Evolutionary conservation across 2,888 invertebrate species (phyloP).

Genomic region (Cyclophora albipunctata): DNA sequence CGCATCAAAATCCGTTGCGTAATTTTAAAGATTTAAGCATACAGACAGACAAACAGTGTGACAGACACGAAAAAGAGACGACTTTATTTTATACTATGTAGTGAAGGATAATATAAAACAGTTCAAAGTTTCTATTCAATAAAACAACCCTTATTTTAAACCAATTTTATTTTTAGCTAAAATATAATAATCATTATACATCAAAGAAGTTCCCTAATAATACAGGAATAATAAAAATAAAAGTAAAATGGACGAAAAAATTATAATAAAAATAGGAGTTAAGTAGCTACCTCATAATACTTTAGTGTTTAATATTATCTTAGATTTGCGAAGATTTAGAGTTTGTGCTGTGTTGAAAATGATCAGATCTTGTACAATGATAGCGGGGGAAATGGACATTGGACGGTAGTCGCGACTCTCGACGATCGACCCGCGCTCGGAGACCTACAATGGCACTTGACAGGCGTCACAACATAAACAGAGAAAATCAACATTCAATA

Average conservation of each 20-base stretch:
- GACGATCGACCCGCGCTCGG: too few relatives aligned
- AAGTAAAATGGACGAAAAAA: conserved; percentile 22
- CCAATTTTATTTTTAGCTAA: conserved; percentile 76
- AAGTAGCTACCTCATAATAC: conserved; percentile 57
- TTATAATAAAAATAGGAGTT: conserved; percentile 26
- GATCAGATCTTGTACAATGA: conserved; percentile 43
- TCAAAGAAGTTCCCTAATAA: conserved; percentile 70
- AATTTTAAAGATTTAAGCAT: too few relatives aligned
- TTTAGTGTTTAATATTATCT: conserved; percentile 24
- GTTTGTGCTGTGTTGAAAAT: conserved; percentile 33
- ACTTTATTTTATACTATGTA: too few relatives aligned
- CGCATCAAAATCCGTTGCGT: too few relatives aligned
- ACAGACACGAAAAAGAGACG: too few relatives aligned
- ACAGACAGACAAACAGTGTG: too few relatives aligned
- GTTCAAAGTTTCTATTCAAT: conserved; percentile 1
- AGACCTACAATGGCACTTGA: conserved; percentile 23
- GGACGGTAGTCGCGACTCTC: conserved; percentile 55
- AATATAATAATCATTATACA: conserved; percentile 74
- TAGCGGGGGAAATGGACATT: conserved; percentile 41
- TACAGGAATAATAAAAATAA: conserved; percentile 53
- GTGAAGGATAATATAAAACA: too few relatives aligned
- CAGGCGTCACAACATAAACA: too few relatives aligned
- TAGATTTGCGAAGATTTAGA: conserved; percentile 2
- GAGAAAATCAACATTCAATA: not conserved
- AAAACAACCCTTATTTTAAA: conserved; percentile 65